Percentiles rank a stretch among this genome's conserved stretches.
phyloP scores from a whole-genome alignment of 2,797 vertebrate species.

The Cryptoblepharus egeriae region DNA sequence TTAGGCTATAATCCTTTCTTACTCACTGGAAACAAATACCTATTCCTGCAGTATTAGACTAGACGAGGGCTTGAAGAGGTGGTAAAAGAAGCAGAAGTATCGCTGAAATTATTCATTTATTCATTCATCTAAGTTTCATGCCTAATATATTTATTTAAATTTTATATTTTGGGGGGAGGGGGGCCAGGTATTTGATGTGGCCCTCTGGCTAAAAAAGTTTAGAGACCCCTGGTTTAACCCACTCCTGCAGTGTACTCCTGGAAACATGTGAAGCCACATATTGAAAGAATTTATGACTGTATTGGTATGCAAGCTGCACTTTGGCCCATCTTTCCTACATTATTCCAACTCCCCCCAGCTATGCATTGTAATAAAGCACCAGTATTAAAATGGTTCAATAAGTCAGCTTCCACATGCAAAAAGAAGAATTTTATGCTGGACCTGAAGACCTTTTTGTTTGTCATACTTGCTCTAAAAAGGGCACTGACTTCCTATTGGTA shows the following conservation, averaged over 20 bases:
- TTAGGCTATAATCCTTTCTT: too few species aligned
- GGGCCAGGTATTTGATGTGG: too few species aligned
- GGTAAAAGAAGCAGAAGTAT: too few species aligned
- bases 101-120: too few species aligned
- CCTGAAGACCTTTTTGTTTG: slow-evolving; percentile 3
- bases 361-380: slow-evolving; percentile 33
- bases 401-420: slow-evolving; percentile 36
- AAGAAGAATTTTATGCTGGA: slow-evolving; percentile 30
- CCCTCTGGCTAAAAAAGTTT: too few species aligned
- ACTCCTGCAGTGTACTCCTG: slow-evolving; percentile 37
- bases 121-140: too few species aligned
- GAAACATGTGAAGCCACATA: slow-evolving; percentile 44
- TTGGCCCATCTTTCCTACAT: slow-evolving; percentile 43
- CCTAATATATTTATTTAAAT: too few species aligned
- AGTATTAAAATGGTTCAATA: slow-evolving; percentile 30
- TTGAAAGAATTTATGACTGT: slow-evolving; percentile 46
- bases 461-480: slow-evolving; percentile 2
- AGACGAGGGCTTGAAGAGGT: too few species aligned
- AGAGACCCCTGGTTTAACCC: too few species aligned
- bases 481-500: slow-evolving; percentile 22
- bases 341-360: not conserved
- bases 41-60: not conserved
- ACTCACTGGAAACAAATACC: too few species aligned
- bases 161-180: too few species aligned
- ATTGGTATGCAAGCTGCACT: slow-evolving; percentile 34